phyloP scores from a whole-genome alignment of 2,113 vertebrate genomes.

The Etheostoma spectabile region DNA sequence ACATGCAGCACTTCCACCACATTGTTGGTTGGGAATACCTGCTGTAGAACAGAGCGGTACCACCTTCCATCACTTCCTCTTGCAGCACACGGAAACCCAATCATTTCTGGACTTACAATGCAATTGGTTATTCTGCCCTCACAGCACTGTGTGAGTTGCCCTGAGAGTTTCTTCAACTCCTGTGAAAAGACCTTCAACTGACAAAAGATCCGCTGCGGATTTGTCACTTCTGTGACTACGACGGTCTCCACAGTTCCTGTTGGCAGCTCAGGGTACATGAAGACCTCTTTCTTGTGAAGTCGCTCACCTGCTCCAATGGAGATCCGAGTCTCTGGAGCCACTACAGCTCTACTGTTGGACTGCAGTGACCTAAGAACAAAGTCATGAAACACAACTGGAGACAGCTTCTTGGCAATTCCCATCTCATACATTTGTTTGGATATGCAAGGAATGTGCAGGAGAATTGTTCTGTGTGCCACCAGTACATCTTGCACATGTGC shows the following conservation, averaged over 20 bases:
- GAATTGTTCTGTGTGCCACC: slow-evolving; percentile 77
- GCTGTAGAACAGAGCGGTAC: slow-evolving; percentile 91
- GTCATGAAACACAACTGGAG: slow-evolving; percentile 73
- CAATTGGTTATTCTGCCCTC: slow-evolving; percentile 61
- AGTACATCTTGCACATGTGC: slow-evolving; percentile 88
- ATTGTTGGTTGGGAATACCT: slow-evolving; percentile 77
- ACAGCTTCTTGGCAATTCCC: slow-evolving; percentile 84
- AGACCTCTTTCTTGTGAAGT: slow-evolving; percentile 76
- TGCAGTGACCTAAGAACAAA: slow-evolving; percentile 72
- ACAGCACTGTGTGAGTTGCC: slow-evolving; percentile 83
- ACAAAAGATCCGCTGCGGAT: slow-evolving; percentile 89
- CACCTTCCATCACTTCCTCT: slow-evolving; percentile 89
- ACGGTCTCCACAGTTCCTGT: slow-evolving; percentile 87
- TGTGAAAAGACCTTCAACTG: slow-evolving; percentile 90
- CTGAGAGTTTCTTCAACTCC: slow-evolving; percentile 88
- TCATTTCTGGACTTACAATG: slow-evolving; percentile 74
- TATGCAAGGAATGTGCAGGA: slow-evolving; percentile 87
- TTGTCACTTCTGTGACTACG: slow-evolving; percentile 89
- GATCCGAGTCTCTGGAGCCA: slow-evolving; percentile 16
- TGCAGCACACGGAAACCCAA: slow-evolving; percentile 90
- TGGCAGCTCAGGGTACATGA: slow-evolving; percentile 89
- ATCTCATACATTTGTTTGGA: slow-evolving; percentile 87
- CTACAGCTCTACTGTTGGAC: slow-evolving; percentile 23
- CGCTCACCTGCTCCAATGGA: slow-evolving; percentile 14
- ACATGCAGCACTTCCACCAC: slow-evolving; percentile 89